Percentiles rank a stretch among this genome's conserved stretches.
Conservation (phyloP, 1,140 invertebrate species). For the Drosophila neocordata region DNA sequence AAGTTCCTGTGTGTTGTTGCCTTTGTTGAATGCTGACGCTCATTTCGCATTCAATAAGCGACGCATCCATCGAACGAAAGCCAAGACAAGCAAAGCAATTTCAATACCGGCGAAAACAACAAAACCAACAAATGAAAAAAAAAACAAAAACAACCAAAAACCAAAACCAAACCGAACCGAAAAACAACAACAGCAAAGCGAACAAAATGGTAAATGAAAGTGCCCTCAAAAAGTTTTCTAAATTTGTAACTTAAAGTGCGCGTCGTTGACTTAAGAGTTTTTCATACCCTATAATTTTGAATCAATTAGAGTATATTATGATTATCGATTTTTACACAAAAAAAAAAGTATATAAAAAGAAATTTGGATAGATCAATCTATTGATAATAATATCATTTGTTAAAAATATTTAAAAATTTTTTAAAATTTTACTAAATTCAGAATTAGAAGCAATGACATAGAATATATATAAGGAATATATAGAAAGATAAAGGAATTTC, state of each 20-base stretch:
- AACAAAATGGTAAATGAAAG: conserved; percentile 77
- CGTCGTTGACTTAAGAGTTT: conserved; percentile 48
- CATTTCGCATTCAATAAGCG: conserved; percentile 76
- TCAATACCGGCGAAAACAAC: conserved; percentile 75
- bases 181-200: conserved; percentile 12
- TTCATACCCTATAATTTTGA: conserved; percentile 3
- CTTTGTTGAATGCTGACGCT: conserved; percentile 47
- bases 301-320: too few relatives aligned
- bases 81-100: conserved; percentile 70
- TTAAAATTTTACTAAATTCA: too few relatives aligned
- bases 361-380: too few relatives aligned
- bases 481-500: too few relatives aligned
- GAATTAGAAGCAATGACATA: too few relatives aligned
- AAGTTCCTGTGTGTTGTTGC: conserved; percentile 39
- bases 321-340: too few relatives aligned
- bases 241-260: conserved; percentile 70
- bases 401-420: too few relatives aligned
- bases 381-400: too few relatives aligned
- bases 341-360: too few relatives aligned
- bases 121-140: conserved; percentile 30
- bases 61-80: conserved; percentile 78
- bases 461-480: too few relatives aligned
- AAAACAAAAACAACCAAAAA: neutral
- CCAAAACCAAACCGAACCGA: neutral
- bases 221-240: conserved; percentile 80